Conservation (phyloP, 2,888 invertebrate species). For the Pterostichus niger region DNA sequence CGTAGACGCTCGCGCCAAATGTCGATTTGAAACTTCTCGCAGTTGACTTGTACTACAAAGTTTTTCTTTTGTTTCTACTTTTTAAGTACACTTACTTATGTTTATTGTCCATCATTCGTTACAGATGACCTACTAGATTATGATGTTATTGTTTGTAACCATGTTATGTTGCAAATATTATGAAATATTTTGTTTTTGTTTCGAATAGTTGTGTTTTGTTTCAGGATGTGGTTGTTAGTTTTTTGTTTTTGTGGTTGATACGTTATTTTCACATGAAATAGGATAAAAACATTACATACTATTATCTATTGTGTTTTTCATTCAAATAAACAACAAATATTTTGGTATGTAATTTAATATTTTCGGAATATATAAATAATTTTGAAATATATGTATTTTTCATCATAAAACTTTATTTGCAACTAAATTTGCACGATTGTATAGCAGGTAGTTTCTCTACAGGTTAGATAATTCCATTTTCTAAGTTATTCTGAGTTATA, state of each 20-base stretch:
- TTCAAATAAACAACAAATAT: background rate
- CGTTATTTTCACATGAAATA: background rate
- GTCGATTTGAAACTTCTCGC: conserved; percentile 2
- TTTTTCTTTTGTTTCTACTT: conserved; percentile 3
- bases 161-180: background rate
- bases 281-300: background rate
- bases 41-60: background rate
- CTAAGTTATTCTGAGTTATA: too few species aligned
- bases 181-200: conserved; percentile 21
- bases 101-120: conserved; percentile 15
- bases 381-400: too few species aligned
- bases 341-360: background rate
- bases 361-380: too few species aligned
- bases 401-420: too few species aligned
- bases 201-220: conserved; percentile 5
- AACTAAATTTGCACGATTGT: too few species aligned
- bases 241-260: conserved; percentile 4
- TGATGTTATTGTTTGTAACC: conserved; percentile 20
- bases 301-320: background rate
- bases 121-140: conserved; percentile 34
- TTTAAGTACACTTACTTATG: background rate
- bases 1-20: background rate
- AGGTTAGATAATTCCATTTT: too few species aligned
- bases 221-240: conserved; percentile 8
- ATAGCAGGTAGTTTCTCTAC: too few species aligned